Conservation (phyloP, 30 jellyfish, hydroid and myxozoan species). For the Aurelia coerulea region DNA sequence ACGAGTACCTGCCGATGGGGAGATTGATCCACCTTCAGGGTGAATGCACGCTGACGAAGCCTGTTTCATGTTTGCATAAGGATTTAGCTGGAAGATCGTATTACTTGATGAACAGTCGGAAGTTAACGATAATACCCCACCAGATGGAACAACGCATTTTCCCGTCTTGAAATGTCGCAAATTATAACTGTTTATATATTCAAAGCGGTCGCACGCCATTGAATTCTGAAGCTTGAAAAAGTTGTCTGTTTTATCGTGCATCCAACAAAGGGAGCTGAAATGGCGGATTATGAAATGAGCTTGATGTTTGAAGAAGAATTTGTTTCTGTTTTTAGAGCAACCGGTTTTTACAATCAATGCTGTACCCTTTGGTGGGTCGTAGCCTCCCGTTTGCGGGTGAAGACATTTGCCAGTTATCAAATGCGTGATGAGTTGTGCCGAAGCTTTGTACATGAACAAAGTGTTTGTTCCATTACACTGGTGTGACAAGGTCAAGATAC, state of each 20-base stretch:
- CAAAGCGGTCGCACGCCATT: slow-evolving; percentile 51
- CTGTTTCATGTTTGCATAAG: not conserved
- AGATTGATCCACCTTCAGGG: not conserved
- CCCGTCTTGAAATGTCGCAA: slow-evolving; percentile 40
- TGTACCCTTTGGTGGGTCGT: too few relatives aligned
- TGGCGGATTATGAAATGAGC: slow-evolving; percentile 31
- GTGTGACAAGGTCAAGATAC: slow-evolving; percentile 12
- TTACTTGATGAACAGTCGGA: slow-evolving; percentile 28
- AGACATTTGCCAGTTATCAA: slow-evolving; percentile 10
- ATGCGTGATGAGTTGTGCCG: slow-evolving; percentile 5
- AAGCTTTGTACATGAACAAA: slow-evolving; percentile 36
- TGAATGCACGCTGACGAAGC: not conserved
- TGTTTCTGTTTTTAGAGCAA: slow-evolving; percentile 1
- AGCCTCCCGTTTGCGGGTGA: slow-evolving; percentile 6
- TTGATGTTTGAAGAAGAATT: slow-evolving; percentile 28
- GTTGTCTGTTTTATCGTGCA: not conserved
- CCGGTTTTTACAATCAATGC: slow-evolving; percentile 4
- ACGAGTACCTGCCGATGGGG: not conserved
- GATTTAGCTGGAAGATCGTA: not conserved
- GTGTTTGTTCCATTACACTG: slow-evolving; percentile 43
- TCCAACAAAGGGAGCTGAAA: slow-evolving; percentile 52
- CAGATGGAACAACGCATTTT: slow-evolving; percentile 18
- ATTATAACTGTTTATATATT: not conserved
- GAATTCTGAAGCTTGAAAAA: slow-evolving; percentile 9
- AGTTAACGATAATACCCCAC: not conserved